Conservation (phyloP, 1,140 invertebrate genomes). For the Chymomyza costata region DNA sequence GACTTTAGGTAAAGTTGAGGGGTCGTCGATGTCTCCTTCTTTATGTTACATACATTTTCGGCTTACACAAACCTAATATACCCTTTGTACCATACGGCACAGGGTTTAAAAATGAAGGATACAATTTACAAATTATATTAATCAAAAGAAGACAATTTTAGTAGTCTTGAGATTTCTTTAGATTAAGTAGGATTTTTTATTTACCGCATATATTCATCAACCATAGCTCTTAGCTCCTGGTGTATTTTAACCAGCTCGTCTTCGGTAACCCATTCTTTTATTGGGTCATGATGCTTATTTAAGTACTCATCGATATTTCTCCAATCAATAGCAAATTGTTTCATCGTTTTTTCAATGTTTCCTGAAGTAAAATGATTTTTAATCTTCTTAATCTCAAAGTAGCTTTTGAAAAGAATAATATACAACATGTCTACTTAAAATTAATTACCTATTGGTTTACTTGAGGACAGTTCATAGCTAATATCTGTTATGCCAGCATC, state of each 20-base stretch:
- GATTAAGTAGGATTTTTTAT: background rate
- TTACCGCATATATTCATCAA: conserved; percentile 79
- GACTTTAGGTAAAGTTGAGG: too few relatives aligned
- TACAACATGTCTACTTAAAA: too few relatives aligned
- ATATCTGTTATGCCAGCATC: conserved; percentile 68
- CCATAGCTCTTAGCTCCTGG: conserved; percentile 76
- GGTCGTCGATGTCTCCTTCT: too few relatives aligned
- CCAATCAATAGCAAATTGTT: conserved; percentile 76
- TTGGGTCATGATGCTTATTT: conserved; percentile 75
- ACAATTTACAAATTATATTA: too few relatives aligned
- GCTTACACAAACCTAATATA: too few relatives aligned
- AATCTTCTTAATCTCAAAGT: background rate
- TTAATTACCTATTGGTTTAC: conserved; percentile 47
- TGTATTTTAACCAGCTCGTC: conserved; percentile 77
- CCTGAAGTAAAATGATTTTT: conserved; percentile 24
- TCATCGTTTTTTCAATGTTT: conserved; percentile 66
- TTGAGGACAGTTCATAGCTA: conserved; percentile 34
- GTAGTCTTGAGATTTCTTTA: background rate
- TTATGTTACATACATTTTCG: too few relatives aligned
- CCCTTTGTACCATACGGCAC: too few relatives aligned
- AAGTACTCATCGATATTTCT: conserved; percentile 67
- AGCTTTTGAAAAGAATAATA: background rate
- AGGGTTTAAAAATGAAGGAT: too few relatives aligned
- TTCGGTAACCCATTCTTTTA: conserved; percentile 77
- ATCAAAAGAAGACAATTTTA: too few relatives aligned